Conservation (phyloP, 2,888 invertebrate species). For the Melieria omissa region DNA sequence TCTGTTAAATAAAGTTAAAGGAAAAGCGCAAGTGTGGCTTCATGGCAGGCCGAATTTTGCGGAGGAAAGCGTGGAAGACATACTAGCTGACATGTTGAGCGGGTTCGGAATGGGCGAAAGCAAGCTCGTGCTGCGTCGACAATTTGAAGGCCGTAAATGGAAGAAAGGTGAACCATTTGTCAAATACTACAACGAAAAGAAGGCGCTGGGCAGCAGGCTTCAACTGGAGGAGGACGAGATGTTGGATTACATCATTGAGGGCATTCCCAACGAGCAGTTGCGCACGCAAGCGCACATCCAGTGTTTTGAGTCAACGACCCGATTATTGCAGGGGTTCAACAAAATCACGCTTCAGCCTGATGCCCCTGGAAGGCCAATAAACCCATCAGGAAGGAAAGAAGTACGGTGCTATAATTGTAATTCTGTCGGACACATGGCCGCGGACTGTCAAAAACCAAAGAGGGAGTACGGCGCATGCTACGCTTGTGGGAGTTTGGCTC, state of each 20-base stretch:
- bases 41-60: conserved; percentile 28
- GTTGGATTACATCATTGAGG: conserved; percentile 9
- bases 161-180: too few relatives aligned
- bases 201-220: background rate
- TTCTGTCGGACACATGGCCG: conserved; percentile 35
- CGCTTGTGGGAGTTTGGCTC: conserved; percentile 32
- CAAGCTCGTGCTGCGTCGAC: too few relatives aligned
- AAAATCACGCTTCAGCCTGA: background rate
- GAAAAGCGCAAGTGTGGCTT: conserved; percentile 30
- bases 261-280: conserved; percentile 1
- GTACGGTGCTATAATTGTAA: conserved; percentile 39
- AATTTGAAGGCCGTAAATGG: too few relatives aligned
- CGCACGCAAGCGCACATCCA: conserved; percentile 8
- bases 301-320: conserved; percentile 6
- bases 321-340: conserved; percentile 10
- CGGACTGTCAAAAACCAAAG: conserved; percentile 36
- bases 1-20: conserved; percentile 34
- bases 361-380: conserved; percentile 7
- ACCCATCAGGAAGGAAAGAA: background rate
- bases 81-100: too few relatives aligned
- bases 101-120: too few relatives aligned
- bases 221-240: conserved; percentile 25
- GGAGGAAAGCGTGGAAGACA: too few relatives aligned
- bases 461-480: conserved; percentile 37
- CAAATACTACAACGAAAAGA: conserved; percentile 6